phyloP scores from a whole-genome alignment of 2,888 invertebrate genomes.

The Hirudinaria manillensis region DNA sequence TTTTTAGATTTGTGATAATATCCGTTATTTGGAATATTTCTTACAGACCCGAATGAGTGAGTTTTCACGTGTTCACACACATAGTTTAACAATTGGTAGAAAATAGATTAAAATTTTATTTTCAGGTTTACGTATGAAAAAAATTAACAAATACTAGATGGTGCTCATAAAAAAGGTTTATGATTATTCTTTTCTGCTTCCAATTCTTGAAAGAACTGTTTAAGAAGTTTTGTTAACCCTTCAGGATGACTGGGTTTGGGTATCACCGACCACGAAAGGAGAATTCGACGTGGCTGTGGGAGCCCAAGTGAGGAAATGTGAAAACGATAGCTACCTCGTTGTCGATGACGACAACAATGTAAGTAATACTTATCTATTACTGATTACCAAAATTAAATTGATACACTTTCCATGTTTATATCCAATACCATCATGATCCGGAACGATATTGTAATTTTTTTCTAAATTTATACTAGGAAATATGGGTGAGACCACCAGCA shows the following conservation, averaged over 20 bases:
- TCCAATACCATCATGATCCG: neutral
- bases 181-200: too few relatives aligned
- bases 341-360: slow-evolving; percentile 91
- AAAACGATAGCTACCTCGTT: slow-evolving; percentile 87
- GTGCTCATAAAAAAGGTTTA: too few relatives aligned
- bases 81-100: too few relatives aligned
- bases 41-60: too few relatives aligned
- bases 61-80: too few relatives aligned
- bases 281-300: slow-evolving; percentile 99
- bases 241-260: slow-evolving; percentile 99
- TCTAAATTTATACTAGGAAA: slow-evolving; percentile 63
- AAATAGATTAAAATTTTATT: too few relatives aligned
- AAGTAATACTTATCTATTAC: neutral
- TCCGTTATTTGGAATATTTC: too few relatives aligned
- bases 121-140: too few relatives aligned
- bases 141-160: too few relatives aligned
- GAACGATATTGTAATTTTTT: neutral
- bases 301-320: slow-evolving; percentile 87
- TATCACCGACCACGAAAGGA: slow-evolving; percentile 86
- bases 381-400: neutral
- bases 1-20: too few relatives aligned
- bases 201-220: too few relatives aligned
- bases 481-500: slow-evolving; percentile 81
- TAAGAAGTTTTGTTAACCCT: too few relatives aligned
- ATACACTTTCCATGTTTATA: neutral